Evolutionary conservation across 2,797 vertebrate genomes (phyloP).

Genomic region (Lophius americanus): DNA sequence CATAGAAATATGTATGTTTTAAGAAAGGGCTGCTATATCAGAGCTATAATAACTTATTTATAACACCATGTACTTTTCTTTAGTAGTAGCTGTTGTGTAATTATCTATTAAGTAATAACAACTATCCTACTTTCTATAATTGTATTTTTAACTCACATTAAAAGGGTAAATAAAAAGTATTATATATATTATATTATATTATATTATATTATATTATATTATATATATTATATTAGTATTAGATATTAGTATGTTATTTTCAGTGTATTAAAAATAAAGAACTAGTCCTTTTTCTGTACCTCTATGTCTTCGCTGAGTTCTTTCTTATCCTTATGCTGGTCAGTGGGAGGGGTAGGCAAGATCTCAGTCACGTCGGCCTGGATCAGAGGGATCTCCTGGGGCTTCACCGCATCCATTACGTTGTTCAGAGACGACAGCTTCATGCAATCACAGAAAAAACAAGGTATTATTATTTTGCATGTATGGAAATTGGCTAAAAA

Average conservation of each 20-base stretch:
- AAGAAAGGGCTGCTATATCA: no score
- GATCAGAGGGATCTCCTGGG: slow-evolving; percentile 60
- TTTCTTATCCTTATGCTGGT: slow-evolving; percentile 54
- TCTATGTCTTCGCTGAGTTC: slow-evolving; percentile 70
- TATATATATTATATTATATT: no score
- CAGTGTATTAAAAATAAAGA: no score
- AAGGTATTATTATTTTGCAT: neutral
- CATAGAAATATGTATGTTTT: no score
- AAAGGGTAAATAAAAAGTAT: no score
- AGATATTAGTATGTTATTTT: neutral
- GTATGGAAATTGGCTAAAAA: slow-evolving; percentile 3
- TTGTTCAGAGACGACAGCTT: slow-evolving; percentile 85
- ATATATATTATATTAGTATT: neutral
- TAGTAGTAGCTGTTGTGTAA: neutral
- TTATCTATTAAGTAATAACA: neutral
- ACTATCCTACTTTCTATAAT: neutral
- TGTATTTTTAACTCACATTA: no score
- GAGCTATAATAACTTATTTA: no score
- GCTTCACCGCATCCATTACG: slow-evolving; percentile 62
- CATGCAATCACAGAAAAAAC: slow-evolving; percentile 28
- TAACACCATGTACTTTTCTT: neutral
- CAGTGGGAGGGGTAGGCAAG: slow-evolving; percentile 60
- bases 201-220: no score
- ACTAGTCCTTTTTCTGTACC: neutral
- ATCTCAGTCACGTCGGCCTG: slow-evolving; percentile 57